phyloP scores from a whole-genome alignment of 2,113 vertebrate genomes.

The Chascanopsetta lugubris region DNA sequence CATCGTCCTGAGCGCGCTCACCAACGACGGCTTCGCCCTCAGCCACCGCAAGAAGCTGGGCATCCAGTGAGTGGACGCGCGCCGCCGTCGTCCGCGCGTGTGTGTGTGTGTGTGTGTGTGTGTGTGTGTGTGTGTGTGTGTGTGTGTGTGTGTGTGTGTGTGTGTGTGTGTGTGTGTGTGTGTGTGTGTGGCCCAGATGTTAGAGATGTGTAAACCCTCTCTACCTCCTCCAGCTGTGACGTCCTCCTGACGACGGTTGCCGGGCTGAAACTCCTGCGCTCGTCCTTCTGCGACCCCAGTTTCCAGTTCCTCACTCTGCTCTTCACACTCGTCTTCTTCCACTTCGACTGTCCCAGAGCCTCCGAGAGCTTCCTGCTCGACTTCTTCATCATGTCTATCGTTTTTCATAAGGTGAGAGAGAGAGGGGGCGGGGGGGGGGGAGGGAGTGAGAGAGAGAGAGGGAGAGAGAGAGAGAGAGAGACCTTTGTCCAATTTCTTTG shows the following conservation, averaged over 20 bases:
- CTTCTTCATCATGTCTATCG: slow-evolving; percentile 95
- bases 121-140: background rate
- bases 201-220: slow-evolving; percentile 13
- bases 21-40: slow-evolving; percentile 92
- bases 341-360: slow-evolving; percentile 90
- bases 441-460: slow-evolving; percentile 71
- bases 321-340: slow-evolving; percentile 94
- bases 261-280: slow-evolving; percentile 94
- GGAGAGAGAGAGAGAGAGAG: too few relatives aligned
- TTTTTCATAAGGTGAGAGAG: slow-evolving; percentile 90
- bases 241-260: slow-evolving; percentile 92
- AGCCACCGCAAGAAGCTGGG: slow-evolving; percentile 92
- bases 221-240: slow-evolving; percentile 85
- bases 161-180: background rate
- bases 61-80: slow-evolving; percentile 89
- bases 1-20: slow-evolving; percentile 93
- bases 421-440: background rate
- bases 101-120: background rate
- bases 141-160: slow-evolving; percentile 7
- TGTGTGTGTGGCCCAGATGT: slow-evolving; percentile 1
- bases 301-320: slow-evolving; percentile 92
- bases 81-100: too few relatives aligned
- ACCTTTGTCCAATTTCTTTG: too few relatives aligned
- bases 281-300: slow-evolving; percentile 93
- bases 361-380: slow-evolving; percentile 96